phyloP scores from a whole-genome alignment of 2,888 invertebrate species.

The Eulithis prunata region DNA sequence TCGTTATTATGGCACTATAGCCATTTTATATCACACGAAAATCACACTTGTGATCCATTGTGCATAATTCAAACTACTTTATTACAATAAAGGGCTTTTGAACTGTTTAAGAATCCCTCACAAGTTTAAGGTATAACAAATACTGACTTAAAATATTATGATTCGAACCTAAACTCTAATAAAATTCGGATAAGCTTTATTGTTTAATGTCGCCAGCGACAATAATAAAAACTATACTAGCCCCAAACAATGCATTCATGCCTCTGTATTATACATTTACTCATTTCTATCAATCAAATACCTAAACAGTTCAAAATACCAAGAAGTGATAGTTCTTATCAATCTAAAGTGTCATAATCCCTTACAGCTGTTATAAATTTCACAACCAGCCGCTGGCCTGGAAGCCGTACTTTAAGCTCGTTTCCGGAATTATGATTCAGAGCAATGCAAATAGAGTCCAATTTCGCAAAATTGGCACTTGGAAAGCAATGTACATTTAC shows the following conservation, averaged over 20 bases:
- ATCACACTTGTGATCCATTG: conserved; percentile 62
- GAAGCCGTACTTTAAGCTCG: conserved; percentile 67
- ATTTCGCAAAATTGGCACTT: conserved; percentile 59
- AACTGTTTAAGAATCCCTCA: conserved; percentile 39
- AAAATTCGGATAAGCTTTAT: conserved; percentile 24
- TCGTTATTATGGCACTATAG: conserved; percentile 80
- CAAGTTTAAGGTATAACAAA: conserved; percentile 1
- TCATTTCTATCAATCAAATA: conserved; percentile 2
- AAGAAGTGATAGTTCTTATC: conserved; percentile 54
- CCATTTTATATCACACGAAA: conserved; percentile 67
- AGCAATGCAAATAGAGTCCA: conserved; percentile 31
- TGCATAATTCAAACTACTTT: conserved; percentile 61
- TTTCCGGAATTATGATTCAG: conserved; percentile 52
- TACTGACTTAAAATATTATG: conserved; percentile 21
- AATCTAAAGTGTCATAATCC: conserved; percentile 58
- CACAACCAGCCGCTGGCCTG: conserved; percentile 69
- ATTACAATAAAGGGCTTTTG: conserved; percentile 30
- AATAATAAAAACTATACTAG: conserved; percentile 27
- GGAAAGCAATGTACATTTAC: conserved; percentile 10
- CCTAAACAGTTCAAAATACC: conserved; percentile 50
- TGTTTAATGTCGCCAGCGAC: conserved; percentile 34
- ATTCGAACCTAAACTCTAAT: conserved; percentile 18
- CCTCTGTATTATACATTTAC: conserved; percentile 18
- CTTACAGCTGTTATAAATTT: conserved; percentile 58
- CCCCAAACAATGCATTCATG: conserved; percentile 20